A percentile compares a stretch with the other conserved stretches of the same genome.
These are phyloP conservation scores for Panulirus ornatus DNA, from an alignment of 1,140 invertebrate genomes.

Conservation along the genomic window DNA sequence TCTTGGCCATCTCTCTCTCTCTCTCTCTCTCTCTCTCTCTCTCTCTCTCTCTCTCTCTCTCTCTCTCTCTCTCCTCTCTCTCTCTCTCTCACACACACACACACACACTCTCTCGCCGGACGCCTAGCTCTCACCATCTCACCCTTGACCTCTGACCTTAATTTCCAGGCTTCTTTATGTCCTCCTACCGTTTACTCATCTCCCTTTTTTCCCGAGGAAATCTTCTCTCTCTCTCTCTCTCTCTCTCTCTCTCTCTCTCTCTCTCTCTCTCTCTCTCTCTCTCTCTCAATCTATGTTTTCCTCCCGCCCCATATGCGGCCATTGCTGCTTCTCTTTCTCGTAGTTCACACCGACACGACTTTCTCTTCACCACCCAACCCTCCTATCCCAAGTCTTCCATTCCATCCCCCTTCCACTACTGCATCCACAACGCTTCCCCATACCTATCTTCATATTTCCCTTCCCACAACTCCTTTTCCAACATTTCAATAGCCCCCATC, in stretches of 20 bases:
- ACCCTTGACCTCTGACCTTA: background rate
- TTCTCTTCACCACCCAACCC: background rate
- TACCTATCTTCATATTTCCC: too few relatives aligned
- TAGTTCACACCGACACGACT: background rate
- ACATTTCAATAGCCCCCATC: background rate
- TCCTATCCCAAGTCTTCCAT: too few relatives aligned
- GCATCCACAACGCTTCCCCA: too few relatives aligned
- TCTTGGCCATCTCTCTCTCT: background rate
- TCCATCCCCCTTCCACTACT: too few relatives aligned
- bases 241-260: constrained; percentile 7
- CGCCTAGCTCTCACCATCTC: background rate
- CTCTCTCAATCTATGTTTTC: background rate
- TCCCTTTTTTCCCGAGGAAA: background rate
- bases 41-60: background rate
- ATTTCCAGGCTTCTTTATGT: background rate
- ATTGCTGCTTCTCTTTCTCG: background rate
- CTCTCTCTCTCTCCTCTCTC: background rate
- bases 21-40: background rate
- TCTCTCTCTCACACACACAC: background rate
- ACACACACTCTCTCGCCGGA: background rate
- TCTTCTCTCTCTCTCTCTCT: background rate
- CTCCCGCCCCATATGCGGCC: background rate
- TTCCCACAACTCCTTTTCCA: too few relatives aligned
- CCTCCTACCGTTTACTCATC: background rate
- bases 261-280: background rate